phyloP scores from a whole-genome alignment of 2,888 invertebrate genomes.

The Megamerina dolium region DNA sequence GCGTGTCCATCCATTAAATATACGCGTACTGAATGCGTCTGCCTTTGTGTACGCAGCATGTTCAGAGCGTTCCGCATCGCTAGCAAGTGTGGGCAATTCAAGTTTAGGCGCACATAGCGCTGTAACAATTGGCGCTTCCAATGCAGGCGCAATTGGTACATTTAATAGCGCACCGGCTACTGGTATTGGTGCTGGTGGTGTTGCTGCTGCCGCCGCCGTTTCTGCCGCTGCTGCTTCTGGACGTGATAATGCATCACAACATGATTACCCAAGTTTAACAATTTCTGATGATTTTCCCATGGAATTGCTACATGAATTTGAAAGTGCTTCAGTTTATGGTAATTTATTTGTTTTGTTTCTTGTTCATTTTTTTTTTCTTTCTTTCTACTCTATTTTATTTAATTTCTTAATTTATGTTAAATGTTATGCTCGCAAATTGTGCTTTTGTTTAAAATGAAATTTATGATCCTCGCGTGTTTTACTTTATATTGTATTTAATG shows the following conservation, averaged over 20 bases:
- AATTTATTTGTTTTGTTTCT: too few relatives aligned
- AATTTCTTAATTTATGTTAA: too few relatives aligned
- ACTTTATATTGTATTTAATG: too few relatives aligned
- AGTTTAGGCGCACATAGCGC: constrained; percentile 46
- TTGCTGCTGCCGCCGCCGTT: constrained; percentile 23
- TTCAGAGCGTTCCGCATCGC: constrained; percentile 49
- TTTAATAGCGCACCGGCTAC: constrained; percentile 21
- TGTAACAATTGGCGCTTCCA: constrained; percentile 35
- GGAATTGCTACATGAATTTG: constrained; percentile 48
- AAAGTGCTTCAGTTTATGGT: constrained; percentile 47
- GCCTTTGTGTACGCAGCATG: too few relatives aligned
- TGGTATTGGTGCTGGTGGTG: constrained; percentile 22
- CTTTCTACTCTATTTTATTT: constrained; percentile 17
- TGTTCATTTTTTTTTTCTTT: constrained; percentile 20
- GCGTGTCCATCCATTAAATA: too few relatives aligned
- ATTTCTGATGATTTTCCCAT: constrained; percentile 49
- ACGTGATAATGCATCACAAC: constrained; percentile 45
- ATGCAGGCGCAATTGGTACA: constrained; percentile 17
- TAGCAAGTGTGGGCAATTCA: constrained; percentile 46
- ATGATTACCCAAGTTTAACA: constrained; percentile 51
- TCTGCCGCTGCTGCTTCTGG: constrained; percentile 25
- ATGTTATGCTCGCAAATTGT: background rate
- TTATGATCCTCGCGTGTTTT: too few relatives aligned
- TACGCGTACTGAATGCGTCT: too few relatives aligned
- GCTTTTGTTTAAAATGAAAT: too few relatives aligned